Evolutionary conservation across 92 coral and sea anemone species (phyloP).

Genomic region (Pocillopora grandis): DNA sequence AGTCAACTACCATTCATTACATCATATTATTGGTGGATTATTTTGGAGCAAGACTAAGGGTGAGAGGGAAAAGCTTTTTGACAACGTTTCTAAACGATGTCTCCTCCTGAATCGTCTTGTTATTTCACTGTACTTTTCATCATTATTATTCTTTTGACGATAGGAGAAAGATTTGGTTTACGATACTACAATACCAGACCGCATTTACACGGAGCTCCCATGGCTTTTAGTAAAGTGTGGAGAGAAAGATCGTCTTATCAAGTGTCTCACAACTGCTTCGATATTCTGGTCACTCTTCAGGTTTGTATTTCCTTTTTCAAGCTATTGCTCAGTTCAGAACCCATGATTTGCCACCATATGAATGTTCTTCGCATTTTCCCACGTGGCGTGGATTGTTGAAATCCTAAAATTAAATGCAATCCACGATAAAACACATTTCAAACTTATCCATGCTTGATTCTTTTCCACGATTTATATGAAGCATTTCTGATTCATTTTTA

Average conservation of each 20-base stretch:
- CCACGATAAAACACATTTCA: neutral
- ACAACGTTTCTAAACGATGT: neutral
- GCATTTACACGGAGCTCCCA: conserved; percentile 70
- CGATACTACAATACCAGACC: conserved; percentile 61
- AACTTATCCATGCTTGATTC: neutral
- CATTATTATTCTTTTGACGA: neutral
- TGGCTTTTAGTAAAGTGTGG: conserved; percentile 67
- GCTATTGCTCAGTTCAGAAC: neutral
- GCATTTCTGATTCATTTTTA: conserved; percentile 1
- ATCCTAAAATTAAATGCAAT: neutral
- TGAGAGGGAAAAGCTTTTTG: neutral
- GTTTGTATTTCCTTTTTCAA: conserved; percentile 19
- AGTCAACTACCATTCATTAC: conserved; percentile 52
- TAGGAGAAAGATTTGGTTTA: conserved; percentile 65
- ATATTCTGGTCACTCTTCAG: conserved; percentile 60
- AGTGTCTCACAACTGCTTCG: conserved; percentile 60
- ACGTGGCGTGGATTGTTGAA: no score
- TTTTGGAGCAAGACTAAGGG: conserved; percentile 72
- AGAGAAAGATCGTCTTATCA: conserved; percentile 59
- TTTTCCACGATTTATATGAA: neutral
- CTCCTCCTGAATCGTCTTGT: neutral
- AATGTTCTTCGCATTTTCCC: neutral
- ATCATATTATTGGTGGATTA: conserved; percentile 55
- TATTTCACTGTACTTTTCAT: neutral
- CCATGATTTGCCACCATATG: neutral